Base-by-base conservation (phyloP, 2,113 vertebrate genomes). In the Porphyrio hochstetteri region DNA sequence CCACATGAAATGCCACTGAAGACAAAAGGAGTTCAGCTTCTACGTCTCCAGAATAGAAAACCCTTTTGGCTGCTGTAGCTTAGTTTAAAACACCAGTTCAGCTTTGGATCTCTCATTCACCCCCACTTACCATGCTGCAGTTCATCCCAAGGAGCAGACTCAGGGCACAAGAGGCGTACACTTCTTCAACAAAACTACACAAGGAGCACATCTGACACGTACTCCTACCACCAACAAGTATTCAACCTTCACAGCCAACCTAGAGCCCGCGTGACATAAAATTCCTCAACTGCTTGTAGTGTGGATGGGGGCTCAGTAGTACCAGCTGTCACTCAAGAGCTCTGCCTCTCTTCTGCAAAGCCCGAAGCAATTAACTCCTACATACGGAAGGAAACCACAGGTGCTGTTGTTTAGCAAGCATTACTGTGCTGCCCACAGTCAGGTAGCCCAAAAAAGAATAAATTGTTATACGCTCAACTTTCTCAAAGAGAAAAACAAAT, bases 231-330 rank as follows among this genome's bases (percentile, higher is more conserved):
- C 24, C 2, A 2, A 3, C 0, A 0, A 2, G 2, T 48, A 16
- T 7, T 3, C 16, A 10, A 4, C 17, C 4, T 3, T 0, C 23
- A 0, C 5, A 29, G 3, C 5, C 67, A 56, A 6, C 12, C 44
- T 4, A 16, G 9, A 10, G 1, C 10, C 44, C 5, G 1, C 0
- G 0, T 0, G 3, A 35, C 27, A 2, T 0, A 9, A 2, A n/a
- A 10, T 1, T 27, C 28, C 57, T 1, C 19, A 2, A 61, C 4
- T 53, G 1, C 17, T 52, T 16, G 20, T 0, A 1, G 20, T 7
- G 8, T 10, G 33, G 15, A 1, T 5, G 8, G 0, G 21, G 38
- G 33, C 53, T 64, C 33, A 5, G 5, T 17, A 19, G 10, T 2
- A 28, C 7, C 76, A 63, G 56, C 50, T 67, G 67, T 6, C 16